Evolutionary conservation across 2,797 vertebrate species (phyloP).

Genomic region (Myiotriccus ornatus): DNA sequence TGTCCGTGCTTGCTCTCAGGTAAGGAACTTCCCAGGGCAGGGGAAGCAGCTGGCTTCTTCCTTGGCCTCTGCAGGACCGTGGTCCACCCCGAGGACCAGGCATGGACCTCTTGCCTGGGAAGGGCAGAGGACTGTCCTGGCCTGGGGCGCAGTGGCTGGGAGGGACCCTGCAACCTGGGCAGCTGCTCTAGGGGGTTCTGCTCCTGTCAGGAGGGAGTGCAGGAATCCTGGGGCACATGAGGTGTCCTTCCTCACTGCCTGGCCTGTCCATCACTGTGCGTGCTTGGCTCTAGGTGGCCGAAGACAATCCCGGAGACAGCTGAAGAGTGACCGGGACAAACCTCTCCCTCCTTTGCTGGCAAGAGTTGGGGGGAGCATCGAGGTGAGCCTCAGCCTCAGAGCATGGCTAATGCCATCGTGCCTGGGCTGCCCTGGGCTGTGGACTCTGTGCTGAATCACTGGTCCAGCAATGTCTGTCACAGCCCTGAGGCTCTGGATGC

Average conservation of each 20-base stretch:
- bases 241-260: not conserved
- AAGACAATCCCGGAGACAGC: constrained; percentile 91
- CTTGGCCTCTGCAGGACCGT: not conserved
- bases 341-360: constrained; percentile 93
- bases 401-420: accelerated
- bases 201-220: accelerated
- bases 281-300: constrained; percentile 82
- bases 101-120: not conserved
- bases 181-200: not conserved
- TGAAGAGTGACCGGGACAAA: constrained; percentile 94
- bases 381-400: constrained; percentile 76
- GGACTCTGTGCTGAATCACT: accelerated
- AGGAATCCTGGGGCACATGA: not conserved
- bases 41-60: not conserved
- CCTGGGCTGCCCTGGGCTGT: accelerated
- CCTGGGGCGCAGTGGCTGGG: not conserved
- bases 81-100: not conserved
- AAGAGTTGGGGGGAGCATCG: constrained; percentile 94
- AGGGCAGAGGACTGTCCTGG: not conserved
- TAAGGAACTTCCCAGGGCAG: not conserved
- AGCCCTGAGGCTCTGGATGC: accelerated
- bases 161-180: not conserved
- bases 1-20: not conserved
- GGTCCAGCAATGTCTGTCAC: not conserved
- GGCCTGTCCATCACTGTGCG: not conserved